Evolutionary conservation across 2,113 vertebrate species (phyloP), one percentile per base, ranked within the genome.

Genomic region (Hyaena hyaena): DNA sequence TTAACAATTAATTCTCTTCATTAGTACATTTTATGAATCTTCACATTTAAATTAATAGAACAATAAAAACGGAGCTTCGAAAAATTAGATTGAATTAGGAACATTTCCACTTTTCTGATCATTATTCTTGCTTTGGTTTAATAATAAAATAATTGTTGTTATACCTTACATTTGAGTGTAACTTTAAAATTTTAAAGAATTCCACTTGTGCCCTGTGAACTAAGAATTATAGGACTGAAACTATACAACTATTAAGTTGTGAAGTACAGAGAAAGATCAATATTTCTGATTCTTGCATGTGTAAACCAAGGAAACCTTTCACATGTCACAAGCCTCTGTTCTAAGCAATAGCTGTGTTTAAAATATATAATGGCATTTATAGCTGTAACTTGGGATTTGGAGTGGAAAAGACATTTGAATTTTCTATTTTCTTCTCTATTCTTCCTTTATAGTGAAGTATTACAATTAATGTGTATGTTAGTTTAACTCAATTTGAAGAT

Each of bases 401-500:
- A 7, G 5, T 73, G 26, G 65, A 76, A 97, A 95, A 73, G 24
- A 55, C 10, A 4, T 66, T 76, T 35, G 33, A 71, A 66, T 66
- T 92, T 92, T 76, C 26, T 76, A 2, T 50, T 53, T 95, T 71
- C 26, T 87, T 28, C 33, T 79, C 31, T n/a, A 21, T 26, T 77
- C 15, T 91, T 69, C 28, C 15, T 71, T 81, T 86, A 71, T 14
- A 73, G 5, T 58, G 74, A 68, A 86, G 90, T 89, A 21, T 71
- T 85, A 16, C 33, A 95, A 14, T 89, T 16, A 89, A 45, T 61
- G 7, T 76, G 4, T 73, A 12, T 93, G 39, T 74, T 28, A 58
- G 26, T 95, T 97, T 63, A 76, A 28, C 3, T 95, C 24, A 84
- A 33, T 87, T 66, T 95, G 39, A 93, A 17, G 16, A 69, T 76